Evolutionary conservation across 1,140 invertebrate species (phyloP), one percentile per base, ranked within the genome.

Genomic region (Lerema accius): DNA sequence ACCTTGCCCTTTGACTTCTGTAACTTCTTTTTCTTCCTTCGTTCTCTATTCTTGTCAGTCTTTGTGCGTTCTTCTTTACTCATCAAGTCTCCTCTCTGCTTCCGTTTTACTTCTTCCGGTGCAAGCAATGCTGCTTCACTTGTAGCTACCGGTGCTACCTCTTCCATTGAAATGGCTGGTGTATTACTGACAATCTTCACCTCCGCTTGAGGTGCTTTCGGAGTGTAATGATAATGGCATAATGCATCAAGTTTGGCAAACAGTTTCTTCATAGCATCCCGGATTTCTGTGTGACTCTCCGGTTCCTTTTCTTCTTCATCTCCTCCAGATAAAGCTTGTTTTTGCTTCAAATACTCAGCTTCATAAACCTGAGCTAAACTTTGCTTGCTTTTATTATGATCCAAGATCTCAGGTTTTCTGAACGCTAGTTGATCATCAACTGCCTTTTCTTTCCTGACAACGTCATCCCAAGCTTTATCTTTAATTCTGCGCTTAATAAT

Each of bases 311-410:
- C 95, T 65, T 94, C 92, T 62, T 95, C 94, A 32, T 93, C 92
- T 37, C 93, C 92, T 7, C 93, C 91, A 84, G 94, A 91, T 1
- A 93, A 67, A 55, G 95, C 94, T 78, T 96, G 93, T 74, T 95
- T 93, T 76, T 97, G 94, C 76, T 96, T 96, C 3, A 98, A 84
- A 89, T 96, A 99, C 85, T 99, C 97, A 71, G 96, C 93, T 91
- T 99, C 98, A 86, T 99, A 99, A 59, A 99, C 95, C 91, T 99
- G 94, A 1, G 97, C 96, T 35, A 99, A 92, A 71, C 98, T 98
- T 59, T 95, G 90, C 90, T 99, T 99, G 69, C 97, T 98, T 80
- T 99, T 99, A 78, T 98, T 97, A 76, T 98, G 97, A 88, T 99
- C 95, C 14, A 99, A 86, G 0, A 97, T 93, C 35, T 99, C 91